Conservation (phyloP, 2,888 invertebrate species). For the Eristalis arbustorum region DNA sequence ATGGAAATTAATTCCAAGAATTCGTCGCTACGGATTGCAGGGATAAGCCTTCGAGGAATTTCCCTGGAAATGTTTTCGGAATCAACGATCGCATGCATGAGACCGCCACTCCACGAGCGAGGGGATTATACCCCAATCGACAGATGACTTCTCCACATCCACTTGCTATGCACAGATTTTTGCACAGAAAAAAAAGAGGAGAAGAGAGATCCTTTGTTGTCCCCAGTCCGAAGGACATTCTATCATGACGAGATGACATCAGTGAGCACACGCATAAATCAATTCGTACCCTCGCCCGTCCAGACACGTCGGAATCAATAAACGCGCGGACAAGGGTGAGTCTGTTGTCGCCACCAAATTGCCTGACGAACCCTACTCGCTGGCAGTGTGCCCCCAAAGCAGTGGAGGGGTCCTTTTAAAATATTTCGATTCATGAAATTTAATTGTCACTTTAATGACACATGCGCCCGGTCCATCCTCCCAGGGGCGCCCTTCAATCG, state of each 20-base stretch:
- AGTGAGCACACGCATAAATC: neutral
- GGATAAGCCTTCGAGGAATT: too few relatives aligned
- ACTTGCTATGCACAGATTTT: neutral
- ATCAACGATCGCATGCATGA: too few relatives aligned
- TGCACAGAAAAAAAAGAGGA: too few relatives aligned
- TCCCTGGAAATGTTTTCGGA: too few relatives aligned
- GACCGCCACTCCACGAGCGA: too few relatives aligned
- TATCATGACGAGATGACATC: neutral
- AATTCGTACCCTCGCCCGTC: neutral
- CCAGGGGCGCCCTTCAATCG: neutral
- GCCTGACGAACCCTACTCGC: too few relatives aligned
- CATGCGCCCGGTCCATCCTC: neutral
- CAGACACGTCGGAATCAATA: neutral
- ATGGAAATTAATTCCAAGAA: neutral
- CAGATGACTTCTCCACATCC: neutral
- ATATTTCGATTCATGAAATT: neutral
- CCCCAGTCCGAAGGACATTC: neutral
- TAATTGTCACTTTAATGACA: neutral
- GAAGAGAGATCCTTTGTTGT: too few relatives aligned
- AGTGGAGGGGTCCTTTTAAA: neutral
- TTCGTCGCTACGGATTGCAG: too few relatives aligned
- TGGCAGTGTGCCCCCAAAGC: neutral
- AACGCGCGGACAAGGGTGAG: neutral
- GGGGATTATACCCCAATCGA: too few relatives aligned
- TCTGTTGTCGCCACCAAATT: neutral